Evolutionary conservation across 2,113 vertebrate species (phyloP), one percentile per base, ranked within the genome.

Genomic region (Vulpes ferrilata): DNA sequence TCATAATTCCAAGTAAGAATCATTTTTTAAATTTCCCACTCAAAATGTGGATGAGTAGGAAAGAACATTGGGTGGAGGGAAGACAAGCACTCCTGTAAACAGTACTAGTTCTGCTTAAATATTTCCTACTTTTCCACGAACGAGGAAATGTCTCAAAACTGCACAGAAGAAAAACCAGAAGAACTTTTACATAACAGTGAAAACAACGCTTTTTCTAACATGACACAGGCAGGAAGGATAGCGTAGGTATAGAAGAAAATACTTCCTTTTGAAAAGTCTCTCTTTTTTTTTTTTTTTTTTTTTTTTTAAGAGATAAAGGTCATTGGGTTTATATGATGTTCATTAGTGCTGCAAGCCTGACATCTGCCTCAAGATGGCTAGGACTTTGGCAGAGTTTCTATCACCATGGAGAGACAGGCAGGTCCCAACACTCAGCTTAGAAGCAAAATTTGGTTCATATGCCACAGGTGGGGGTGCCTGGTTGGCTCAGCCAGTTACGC

Each of bases 121-220:
- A 51, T 48, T 89, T 79, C 73, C 65, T 13, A 79, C 30, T 86
- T 97, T 87, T 88, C 92, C 67, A 90, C 7, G 16, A 15, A 90
- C 20, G 55, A 88, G 67, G 64, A 95, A 85, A 91, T 57, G 62
- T 69, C 60, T 94, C 82, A 69, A 71, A 92, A 93, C 3, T 85
- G 27, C 64, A 97, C n/a, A 74, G 59, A 89, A 94, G 17, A 85
- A 94, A 65, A 93, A 65, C 43, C 79, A 94, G 76, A 89, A 55
- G 80, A 93, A 80, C 84, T 82, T 95, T 57, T 65, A 97, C 0
- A 1, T 71, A 88, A 93, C 82, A 67, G 35, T 92, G 65, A 95
- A 97, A 96, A 95, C 83, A 93, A 96, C 73, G 96, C 89, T 93
- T 94, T 96, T 69, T 92, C 38, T 93, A 96, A 87, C 53, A 96